These are phyloP conservation scores for Oreochromis grahami DNA, from an alignment of 2,797 vertebrate genomes.

Conservation along the genomic window DNA sequence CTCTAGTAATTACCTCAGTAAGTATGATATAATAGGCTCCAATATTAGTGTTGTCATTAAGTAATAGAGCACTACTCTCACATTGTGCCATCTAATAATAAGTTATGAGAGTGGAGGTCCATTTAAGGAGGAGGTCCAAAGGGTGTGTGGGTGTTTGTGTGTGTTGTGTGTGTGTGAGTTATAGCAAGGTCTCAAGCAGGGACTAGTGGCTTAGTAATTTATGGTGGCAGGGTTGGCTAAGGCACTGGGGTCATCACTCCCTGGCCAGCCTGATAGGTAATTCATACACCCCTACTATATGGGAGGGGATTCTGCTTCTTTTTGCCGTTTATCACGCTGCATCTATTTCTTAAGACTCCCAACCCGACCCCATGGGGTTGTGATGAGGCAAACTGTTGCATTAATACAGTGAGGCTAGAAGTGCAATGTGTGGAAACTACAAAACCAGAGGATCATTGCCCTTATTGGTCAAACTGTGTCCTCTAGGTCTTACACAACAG, in stretches of 20 bases:
- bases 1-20: slow-evolving; percentile 9
- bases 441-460: neutral
- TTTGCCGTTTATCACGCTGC: slow-evolving; percentile 44
- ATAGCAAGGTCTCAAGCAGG: slow-evolving; percentile 42
- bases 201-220: slow-evolving; percentile 60
- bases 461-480: slow-evolving; percentile 43
- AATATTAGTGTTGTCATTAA: slow-evolving; percentile 47
- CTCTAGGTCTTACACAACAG: slow-evolving; percentile 17
- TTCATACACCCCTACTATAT: slow-evolving; percentile 49
- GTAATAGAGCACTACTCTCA: slow-evolving; percentile 63
- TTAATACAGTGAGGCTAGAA: neutral
- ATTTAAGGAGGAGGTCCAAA: slow-evolving; percentile 34
- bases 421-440: neutral
- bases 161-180: slow-evolving; percentile 8
- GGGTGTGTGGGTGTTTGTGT: neutral
- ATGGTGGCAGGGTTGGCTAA: slow-evolving; percentile 50
- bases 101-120: slow-evolving; percentile 53
- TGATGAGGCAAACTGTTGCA: slow-evolving; percentile 32
- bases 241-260: slow-evolving; percentile 63
- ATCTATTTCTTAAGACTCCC: slow-evolving; percentile 1
- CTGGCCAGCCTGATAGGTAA: slow-evolving; percentile 55
- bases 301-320: slow-evolving; percentile 7
- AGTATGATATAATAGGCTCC: slow-evolving; percentile 56
- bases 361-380: neutral
- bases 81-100: slow-evolving; percentile 45